Evolutionary conservation across 2,888 invertebrate species (phyloP).

Genomic region (Drosophila suboccidentalis): DNA sequence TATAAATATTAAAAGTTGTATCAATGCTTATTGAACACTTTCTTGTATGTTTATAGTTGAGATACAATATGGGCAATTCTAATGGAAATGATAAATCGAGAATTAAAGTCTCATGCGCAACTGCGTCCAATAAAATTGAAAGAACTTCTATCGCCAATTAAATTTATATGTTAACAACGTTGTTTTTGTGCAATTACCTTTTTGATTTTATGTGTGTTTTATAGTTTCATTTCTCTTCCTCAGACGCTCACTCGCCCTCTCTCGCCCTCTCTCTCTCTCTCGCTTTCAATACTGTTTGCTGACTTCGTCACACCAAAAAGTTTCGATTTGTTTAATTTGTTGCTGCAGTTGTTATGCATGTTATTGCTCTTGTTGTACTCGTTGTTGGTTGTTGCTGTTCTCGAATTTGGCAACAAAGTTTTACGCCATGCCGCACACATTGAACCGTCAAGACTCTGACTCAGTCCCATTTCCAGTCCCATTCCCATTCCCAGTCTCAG

Average conservation of each 20-base stretch:
- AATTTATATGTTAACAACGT: constrained; percentile 25
- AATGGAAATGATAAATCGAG: background rate
- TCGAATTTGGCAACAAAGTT: constrained; percentile 72
- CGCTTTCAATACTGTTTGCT: constrained; percentile 2
- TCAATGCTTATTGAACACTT: too few species aligned
- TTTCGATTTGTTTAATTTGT: constrained; percentile 75
- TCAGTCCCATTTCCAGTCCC: background rate
- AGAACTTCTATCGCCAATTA: constrained; percentile 21
- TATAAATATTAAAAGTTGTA: background rate
- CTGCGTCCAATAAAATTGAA: constrained; percentile 16
- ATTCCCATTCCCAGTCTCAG: background rate
- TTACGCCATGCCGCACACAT: constrained; percentile 63
- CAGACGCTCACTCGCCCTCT: background rate
- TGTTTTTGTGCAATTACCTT: constrained; percentile 24
- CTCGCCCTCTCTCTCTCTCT: background rate
- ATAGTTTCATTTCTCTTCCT: constrained; percentile 7
- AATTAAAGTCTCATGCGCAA: constrained; percentile 1
- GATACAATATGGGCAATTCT: background rate
- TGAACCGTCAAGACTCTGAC: constrained; percentile 1
- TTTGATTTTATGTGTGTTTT: constrained; percentile 32
- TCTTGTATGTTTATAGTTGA: background rate
- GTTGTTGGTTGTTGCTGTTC: constrained; percentile 41
- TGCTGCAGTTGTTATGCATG: constrained; percentile 48
- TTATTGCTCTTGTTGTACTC: constrained; percentile 21
- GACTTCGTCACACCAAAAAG: constrained; percentile 28